A percentile compares a stretch with the other conserved stretches of the same genome.
Conservation (phyloP, 2,888 invertebrate species). For the Pachliopta kotzebuea region DNA sequence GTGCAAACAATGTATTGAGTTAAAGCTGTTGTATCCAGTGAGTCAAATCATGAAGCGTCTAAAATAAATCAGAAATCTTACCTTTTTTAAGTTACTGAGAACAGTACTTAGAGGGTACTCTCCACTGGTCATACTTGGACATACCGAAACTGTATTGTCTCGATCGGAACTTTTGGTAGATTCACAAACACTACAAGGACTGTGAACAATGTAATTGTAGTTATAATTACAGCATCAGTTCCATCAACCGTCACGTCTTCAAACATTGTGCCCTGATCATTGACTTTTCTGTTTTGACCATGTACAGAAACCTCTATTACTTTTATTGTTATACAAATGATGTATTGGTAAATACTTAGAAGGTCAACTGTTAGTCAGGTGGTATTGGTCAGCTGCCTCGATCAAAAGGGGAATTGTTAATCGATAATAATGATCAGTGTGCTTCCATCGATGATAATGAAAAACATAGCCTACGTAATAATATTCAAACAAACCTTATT, state of each 20-base stretch:
- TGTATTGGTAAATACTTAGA: neutral
- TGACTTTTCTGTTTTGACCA: too few species aligned
- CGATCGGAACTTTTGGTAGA: neutral
- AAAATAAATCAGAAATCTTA: conserved; percentile 26
- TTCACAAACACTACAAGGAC: neutral
- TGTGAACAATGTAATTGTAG: neutral
- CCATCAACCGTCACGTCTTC: too few species aligned
- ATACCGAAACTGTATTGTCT: neutral
- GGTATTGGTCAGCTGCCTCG: neutral
- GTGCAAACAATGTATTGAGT: too few species aligned
- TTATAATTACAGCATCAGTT: neutral
- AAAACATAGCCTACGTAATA: neutral
- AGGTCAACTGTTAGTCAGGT: too few species aligned
- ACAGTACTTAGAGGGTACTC: conserved; percentile 51
- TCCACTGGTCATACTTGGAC: conserved; percentile 27
- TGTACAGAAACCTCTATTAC: too few species aligned
- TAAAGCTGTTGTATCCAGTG: neutral
- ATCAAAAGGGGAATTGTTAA: too few species aligned
- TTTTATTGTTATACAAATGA: neutral
- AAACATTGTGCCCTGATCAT: too few species aligned
- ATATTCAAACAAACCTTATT: too few species aligned
- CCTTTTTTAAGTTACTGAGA: conserved; percentile 56
- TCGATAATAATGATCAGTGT: too few species aligned
- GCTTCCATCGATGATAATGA: neutral
- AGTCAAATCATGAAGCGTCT: too few species aligned